Base-by-base conservation (phyloP, 2,888 invertebrate species). In the Galerucella nymphaeae region DNA sequence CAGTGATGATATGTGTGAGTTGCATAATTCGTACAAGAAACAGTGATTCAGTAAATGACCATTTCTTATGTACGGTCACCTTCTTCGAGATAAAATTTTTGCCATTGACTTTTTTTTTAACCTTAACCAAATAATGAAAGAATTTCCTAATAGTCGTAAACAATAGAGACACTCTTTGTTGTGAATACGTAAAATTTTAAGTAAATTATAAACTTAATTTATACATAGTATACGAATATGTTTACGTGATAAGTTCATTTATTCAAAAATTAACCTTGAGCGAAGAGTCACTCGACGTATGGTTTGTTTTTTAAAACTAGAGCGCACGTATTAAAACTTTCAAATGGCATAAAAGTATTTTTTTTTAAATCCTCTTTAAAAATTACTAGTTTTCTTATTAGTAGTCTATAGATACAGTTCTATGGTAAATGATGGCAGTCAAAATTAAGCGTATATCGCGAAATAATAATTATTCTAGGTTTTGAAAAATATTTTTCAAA, bases 31-130 rank as follows among this genome's bases (percentile, higher is more conserved):
- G 16, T 62, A 41, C 13, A 62, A 62, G 61, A 42, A 18, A 62
- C 42, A 16, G 38, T 41, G 30, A 16, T 62, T 62, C 23, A n/a
- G 11, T 62, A 62, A 18, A 42, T 42, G 61, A 42, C 61, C 42
- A 42, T 62, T 42, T 62, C 61, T 62, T 42, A 62, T 62, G 42
- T 23, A 62, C 18, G 61, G 61, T 18, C 42, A 41, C 16, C 23
- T 62, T 23, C 30, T 30, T 20, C 8, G 14, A 16, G 38, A 38
- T 30, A 38, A 61, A 61, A 30, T n/a, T 38, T 38, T 30, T 62
- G 61, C 41, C 61, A 42, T 62, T 62, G 61, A 62, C 61, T 62
- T 62, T 62, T 38, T 30, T 59, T 62, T 18, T 42, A 62, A 62
- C 61, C 61, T 62, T 30, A 41, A 42, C 30, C 30, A 45, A 45